Conservation (phyloP, 2,113 vertebrate species). For the Parotia lawesii region DNA sequence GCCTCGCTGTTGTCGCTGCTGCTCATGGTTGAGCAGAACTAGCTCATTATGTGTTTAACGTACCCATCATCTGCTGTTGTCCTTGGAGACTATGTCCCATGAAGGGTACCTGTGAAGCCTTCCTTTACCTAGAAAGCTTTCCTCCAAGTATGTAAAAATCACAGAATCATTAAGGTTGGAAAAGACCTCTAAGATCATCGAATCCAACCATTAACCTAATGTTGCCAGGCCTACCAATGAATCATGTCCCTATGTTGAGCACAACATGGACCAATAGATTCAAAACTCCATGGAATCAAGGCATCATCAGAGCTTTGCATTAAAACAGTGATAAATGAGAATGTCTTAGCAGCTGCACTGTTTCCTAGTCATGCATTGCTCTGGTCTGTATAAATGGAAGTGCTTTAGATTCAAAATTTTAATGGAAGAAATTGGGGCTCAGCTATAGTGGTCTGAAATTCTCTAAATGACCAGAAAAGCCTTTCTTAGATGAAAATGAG, state of each 20-base stretch:
- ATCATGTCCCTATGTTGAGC: background rate
- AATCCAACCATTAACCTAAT: background rate
- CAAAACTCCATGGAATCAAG: background rate
- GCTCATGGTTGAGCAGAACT: background rate
- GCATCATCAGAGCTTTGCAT: background rate
- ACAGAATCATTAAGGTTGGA: background rate
- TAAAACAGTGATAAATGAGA: background rate
- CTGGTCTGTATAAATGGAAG: background rate
- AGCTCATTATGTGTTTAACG: background rate
- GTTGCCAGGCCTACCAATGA: background rate
- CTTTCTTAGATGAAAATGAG: background rate
- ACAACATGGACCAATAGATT: background rate
- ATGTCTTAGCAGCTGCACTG: background rate
- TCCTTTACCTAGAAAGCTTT: background rate
- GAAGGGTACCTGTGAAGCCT: background rate
- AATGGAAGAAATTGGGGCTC: background rate
- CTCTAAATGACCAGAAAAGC: background rate
- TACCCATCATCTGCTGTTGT: background rate
- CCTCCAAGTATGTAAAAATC: background rate
- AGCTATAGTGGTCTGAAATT: background rate
- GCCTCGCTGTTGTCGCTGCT: background rate
- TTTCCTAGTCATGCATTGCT: background rate
- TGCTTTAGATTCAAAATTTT: background rate
- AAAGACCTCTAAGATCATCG: background rate
- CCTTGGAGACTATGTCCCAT: background rate